Evolutionary conservation across 92 coral and sea anemone species (phyloP), one percentile per base, ranked within the genome.

Genomic region (Diadumene lineata): DNA sequence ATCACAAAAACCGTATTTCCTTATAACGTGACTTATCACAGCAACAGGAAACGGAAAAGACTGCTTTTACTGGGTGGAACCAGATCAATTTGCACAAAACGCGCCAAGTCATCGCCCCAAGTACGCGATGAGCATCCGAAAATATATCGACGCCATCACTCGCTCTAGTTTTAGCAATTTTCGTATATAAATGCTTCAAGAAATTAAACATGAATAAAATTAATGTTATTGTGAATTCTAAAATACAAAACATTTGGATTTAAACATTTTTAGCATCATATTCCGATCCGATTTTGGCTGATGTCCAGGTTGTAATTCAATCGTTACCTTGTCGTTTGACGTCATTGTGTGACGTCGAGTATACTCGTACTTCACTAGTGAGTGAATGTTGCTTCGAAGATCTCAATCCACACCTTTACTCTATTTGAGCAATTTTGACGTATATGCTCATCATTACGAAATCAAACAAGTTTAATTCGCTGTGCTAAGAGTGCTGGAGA

Each of bases 81-180:
- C 32, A 0, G 56, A 6, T 46, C 34, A 38, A 83, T 84, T 84
- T 43, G 61, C 87, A 84, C 74, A 84, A 88, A 88, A 34, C 82
- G 90, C 93, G 90, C 93, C 82, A 89, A 89, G 75, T 50, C 48
- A 23, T 25, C 63, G 53, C 75, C 27, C 75, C 75, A 43, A 69
- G 25, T 64, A 15, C 75, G 29, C 56, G 23, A 24, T 26, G 34
- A 43, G 34, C 18, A 7, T 10, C 38, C 62, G 63, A 44, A 2
- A 10, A 23, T 22, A 23, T 48, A 70, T 53, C 38, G 76, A 46
- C 43, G 25, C 15, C 7, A 0, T 22, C 7, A 9, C 26, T 58
- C 7, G 23, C 17, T 23, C 26, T 3, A 1, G 23, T 26, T 17
- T 22, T 58, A 3, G 31, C 11, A 22, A 15, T 2, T 58, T 22